Evolutionary conservation across 2,113 vertebrate species (phyloP).

Genomic region (Castor canadensis): DNA sequence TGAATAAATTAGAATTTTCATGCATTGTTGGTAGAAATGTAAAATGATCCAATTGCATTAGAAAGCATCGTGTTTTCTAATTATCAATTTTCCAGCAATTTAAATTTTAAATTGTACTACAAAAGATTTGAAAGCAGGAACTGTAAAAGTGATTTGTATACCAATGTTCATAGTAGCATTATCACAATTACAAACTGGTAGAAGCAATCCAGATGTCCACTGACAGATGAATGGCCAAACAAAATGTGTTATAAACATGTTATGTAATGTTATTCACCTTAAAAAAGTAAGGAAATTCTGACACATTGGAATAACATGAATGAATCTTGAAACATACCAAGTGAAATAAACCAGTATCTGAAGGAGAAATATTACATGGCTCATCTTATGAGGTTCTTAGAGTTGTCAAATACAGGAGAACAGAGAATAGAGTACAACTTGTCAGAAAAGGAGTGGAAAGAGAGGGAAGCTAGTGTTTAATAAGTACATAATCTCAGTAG

Average conservation of each 20-base stretch:
- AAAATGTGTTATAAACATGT: background rate
- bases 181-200: background rate
- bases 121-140: background rate
- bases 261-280: background rate
- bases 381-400: background rate
- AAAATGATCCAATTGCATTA: background rate
- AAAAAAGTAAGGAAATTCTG: background rate
- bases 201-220: background rate
- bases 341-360: background rate
- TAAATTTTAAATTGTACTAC: background rate
- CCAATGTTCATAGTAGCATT: too few species aligned
- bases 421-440: background rate
- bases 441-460: accelerated
- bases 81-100: background rate
- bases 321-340: background rate
- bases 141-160: background rate
- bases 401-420: background rate
- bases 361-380: background rate
- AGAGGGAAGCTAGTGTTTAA: background rate
- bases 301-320: too few species aligned
- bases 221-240: background rate
- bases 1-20: background rate
- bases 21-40: background rate
- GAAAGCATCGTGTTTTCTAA: background rate
- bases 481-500: background rate